These are phyloP conservation scores for Enteromius afrohamiltoni DNA, from an alignment of 2,797 vertebrate species.

Conservation along the genomic window DNA sequence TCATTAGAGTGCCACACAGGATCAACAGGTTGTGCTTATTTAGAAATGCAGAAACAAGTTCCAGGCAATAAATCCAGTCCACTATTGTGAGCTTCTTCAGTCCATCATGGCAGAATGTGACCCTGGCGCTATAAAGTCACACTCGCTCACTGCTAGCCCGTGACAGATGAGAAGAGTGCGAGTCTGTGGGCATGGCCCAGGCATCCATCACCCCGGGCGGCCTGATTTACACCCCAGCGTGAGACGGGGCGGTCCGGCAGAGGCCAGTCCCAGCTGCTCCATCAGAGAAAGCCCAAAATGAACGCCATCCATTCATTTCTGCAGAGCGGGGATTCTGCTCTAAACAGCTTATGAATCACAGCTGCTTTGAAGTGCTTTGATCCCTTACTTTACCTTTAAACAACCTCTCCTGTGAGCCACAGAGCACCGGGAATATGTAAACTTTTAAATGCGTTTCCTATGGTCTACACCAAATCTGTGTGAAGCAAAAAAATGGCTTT, in stretches of 20 bases:
- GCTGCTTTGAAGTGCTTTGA: constrained; percentile 78
- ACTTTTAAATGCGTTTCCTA: constrained; percentile 26
- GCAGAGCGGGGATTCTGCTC: constrained; percentile 78
- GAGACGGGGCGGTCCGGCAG: constrained; percentile 59
- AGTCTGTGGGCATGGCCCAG: constrained; percentile 67
- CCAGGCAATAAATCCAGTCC: constrained; percentile 69
- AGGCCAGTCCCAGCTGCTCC: constrained; percentile 64
- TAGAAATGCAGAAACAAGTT: constrained; percentile 73
- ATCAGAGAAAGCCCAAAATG: constrained; percentile 47
- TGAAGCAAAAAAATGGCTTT: neutral
- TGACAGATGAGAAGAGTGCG: constrained; percentile 68
- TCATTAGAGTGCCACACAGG: constrained; percentile 59
- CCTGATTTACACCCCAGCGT: constrained; percentile 72
- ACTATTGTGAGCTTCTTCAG: constrained; percentile 48
- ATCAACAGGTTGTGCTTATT: constrained; percentile 69
- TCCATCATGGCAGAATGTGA: constrained; percentile 52
- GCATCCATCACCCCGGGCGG: constrained; percentile 68
- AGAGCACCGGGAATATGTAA: constrained; percentile 44
- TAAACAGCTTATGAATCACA: constrained; percentile 75
- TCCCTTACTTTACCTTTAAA: constrained; percentile 78
- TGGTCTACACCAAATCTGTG: constrained; percentile 5
- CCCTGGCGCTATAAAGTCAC: constrained; percentile 48
- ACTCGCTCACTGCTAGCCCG: constrained; percentile 62
- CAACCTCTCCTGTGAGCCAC: constrained; percentile 71
- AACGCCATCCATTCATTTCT: constrained; percentile 68